Percentiles rank a stretch among this genome's conserved stretches.
These are phyloP conservation scores for Ceriagrion tenellum DNA, from an alignment of 2,888 invertebrate species.

Conservation along the genomic window DNA sequence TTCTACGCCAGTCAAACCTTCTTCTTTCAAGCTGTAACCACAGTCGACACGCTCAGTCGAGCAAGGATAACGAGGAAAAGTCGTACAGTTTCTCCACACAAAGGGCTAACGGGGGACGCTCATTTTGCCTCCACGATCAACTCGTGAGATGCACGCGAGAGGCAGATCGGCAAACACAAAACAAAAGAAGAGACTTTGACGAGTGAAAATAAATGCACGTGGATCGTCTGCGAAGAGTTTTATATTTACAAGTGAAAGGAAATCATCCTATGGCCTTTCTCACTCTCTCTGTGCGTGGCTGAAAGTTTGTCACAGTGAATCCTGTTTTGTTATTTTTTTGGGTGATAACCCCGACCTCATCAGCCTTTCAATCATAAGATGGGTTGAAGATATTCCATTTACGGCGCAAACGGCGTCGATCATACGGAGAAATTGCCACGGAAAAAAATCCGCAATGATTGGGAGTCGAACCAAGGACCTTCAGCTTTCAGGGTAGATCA, in stretches of 20 bases:
- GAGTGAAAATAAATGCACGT: neutral
- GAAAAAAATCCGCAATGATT: no score
- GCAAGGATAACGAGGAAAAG: slow-evolving; percentile 13
- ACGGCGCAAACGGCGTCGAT: no score
- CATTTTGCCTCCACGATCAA: neutral
- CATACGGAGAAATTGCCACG: no score
- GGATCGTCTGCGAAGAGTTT: neutral
- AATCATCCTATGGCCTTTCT: neutral
- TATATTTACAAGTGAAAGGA: neutral
- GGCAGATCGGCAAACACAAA: neutral
- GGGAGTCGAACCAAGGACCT: no score
- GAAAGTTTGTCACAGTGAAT: no score
- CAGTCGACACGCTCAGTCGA: neutral
- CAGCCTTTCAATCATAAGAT: no score
- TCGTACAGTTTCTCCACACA: neutral
- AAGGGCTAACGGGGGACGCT: neutral
- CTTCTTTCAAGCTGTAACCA: neutral
- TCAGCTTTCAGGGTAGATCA: no score
- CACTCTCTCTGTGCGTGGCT: no score
- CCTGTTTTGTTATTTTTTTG: no score
- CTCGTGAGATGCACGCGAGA: neutral
- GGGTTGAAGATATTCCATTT: no score
- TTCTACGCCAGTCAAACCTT: neutral
- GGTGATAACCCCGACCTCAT: no score
- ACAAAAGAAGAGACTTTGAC: neutral